phyloP scores from a whole-genome alignment of 2,113 vertebrate species.

The Tachysurus vachellii region DNA sequence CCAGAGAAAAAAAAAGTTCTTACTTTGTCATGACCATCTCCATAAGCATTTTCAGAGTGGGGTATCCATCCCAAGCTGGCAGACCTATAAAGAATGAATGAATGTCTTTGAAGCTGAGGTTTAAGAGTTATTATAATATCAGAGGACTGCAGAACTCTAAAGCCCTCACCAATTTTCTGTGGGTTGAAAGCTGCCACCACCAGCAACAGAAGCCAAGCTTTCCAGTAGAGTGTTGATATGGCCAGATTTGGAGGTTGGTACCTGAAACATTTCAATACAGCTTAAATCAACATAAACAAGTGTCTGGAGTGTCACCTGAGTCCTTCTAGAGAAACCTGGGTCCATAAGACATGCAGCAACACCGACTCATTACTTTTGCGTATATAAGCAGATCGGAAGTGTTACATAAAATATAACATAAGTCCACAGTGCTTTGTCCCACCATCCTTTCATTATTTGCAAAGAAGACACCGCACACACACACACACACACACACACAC shows the following conservation, averaged over 20 bases:
- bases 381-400: neutral
- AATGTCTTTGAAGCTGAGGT: neutral
- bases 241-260: constrained; percentile 95
- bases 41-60: constrained; percentile 98
- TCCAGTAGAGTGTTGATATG: constrained; percentile 97
- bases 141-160: neutral
- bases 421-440: neutral
- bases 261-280: constrained; percentile 56
- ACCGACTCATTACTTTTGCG: neutral
- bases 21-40: constrained; percentile 99
- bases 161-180: constrained; percentile 88
- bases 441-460: no score
- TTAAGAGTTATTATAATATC: neutral
- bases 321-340: neutral
- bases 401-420: neutral
- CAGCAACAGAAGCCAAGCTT: constrained; percentile 93
- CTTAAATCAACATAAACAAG: constrained; percentile 15
- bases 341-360: neutral
- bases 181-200: constrained; percentile 96
- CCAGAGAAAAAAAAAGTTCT: constrained; percentile 34
- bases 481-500: no score
- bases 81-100: constrained; percentile 72
- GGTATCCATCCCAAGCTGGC: constrained; percentile 96
- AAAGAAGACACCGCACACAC: no score
- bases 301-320: neutral